Evolutionary conservation across 2,113 vertebrate genomes (phyloP), one percentile per base, ranked within the genome.

Genomic region (Machaerirhynchus nigripectus): DNA sequence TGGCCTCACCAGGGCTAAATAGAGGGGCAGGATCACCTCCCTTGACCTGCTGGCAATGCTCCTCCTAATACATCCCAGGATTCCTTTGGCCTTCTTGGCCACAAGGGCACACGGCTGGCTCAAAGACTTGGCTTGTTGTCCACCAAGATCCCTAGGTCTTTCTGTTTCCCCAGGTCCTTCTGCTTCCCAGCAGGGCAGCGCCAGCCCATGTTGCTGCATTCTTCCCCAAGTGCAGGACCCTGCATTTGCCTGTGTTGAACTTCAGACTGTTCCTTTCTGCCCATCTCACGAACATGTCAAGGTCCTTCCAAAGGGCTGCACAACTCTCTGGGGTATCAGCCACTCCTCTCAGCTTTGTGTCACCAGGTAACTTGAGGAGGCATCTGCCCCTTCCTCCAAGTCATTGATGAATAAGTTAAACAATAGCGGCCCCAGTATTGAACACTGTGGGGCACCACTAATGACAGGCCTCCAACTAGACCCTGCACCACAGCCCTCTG

Each of bases 201-300:
- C 12, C 52, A 67, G 6, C 13, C 27, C 7, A 1, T 50, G 27
- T 4, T 19, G 31, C 5, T 42, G 21, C 37, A 13, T 52, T 33
- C 27, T 52, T 33, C 22, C n/a, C 6, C 24, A 35, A 23, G 14
- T 49, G 17, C 26, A 64, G 17, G 7, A 35, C 31, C 18, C 17
- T 50, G 22, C 13, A 33, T 73, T 74, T 57, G 5, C 22, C 37
- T 44, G 10, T 50, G 8, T 28, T 65, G 22, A 57, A 50, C 13
- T 65, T 57, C 44, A 44, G 10, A 13, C 15, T 8, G 5, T 24
- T 81, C 27, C 23, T 65, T 33, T 81, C 44, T 33, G 18, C 28
- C 15, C 15, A 14, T 39, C 15, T 39, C 27, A 39, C 5, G 28
- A 67, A 10, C 4, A 3, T 19, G 23, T 5, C 2, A 0, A 44